Conservation (phyloP, 2,113 vertebrate genomes). For the Chaenogobius annularis region DNA sequence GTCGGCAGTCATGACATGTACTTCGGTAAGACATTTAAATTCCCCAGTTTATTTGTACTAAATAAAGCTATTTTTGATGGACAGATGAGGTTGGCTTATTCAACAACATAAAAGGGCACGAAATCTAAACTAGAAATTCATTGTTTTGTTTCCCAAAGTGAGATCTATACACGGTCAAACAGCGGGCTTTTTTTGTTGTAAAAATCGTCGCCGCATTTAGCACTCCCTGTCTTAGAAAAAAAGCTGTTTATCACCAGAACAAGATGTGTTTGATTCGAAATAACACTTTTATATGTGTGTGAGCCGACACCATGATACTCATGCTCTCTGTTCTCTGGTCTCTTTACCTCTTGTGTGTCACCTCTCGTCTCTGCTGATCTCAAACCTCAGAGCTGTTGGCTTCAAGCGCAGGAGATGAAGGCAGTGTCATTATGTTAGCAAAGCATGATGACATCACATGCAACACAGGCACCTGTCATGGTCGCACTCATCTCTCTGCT, state of each 20-base stretch:
- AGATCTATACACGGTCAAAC: not conserved
- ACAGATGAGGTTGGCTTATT: not conserved
- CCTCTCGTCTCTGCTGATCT: constrained; percentile 12
- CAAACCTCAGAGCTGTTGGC: constrained; percentile 15
- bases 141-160: not conserved
- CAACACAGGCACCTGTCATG: constrained; percentile 18
- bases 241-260: not conserved
- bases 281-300: not conserved
- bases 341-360: constrained; percentile 14
- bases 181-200: not conserved
- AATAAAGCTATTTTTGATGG: not conserved
- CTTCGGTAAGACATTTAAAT: too few relatives aligned
- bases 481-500: not conserved
- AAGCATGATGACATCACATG: constrained; percentile 60
- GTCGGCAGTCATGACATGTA: too few relatives aligned
- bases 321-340: not conserved
- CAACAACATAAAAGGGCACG: not conserved
- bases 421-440: constrained; percentile 35
- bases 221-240: not conserved
- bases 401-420: constrained; percentile 27
- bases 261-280: not conserved
- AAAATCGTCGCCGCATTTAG: not conserved
- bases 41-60: too few relatives aligned
- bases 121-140: not conserved
- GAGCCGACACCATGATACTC: not conserved